Evolutionary conservation across 2,888 invertebrate species (phyloP), one percentile per base, ranked within the genome.

Genomic region (Pyrrhosoma nymphula): DNA sequence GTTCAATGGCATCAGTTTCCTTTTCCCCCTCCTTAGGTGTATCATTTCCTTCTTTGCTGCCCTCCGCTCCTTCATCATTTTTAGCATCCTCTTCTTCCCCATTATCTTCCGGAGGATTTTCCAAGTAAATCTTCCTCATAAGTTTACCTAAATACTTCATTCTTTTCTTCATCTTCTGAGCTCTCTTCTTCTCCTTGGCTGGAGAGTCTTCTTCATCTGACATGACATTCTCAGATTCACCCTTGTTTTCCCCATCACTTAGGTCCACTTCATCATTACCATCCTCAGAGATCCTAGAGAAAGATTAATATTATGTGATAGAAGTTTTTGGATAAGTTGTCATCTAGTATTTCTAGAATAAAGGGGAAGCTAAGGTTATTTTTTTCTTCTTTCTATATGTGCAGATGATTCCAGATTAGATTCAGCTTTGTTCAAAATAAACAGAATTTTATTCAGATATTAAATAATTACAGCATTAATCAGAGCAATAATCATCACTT

Each of bases 281-380:
- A 95, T 96, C 96, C 95, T 96, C 96, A 0, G 97, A 97, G 60
- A 97, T 96, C 95, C 96, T 96, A 95, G 97, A 97, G 95, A 96
- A 96, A 96, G 96, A 97, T 47, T 8, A 20, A 95, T 47, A 97
- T 95, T 95, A 47, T 47, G 2, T 47, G 47, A 47, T 96, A n/a
- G 6, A 20, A 18, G 1, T 60, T 10, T 14, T 18, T 14, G 16
- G 60, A 20, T 8, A 60, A 60, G 60, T 47, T 18, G 60, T 60
- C 20, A 60, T 60, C 20, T 60, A 60, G 20, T 2, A 10, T 60
- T 60, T 14, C 6, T 12, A 60, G 16, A 60, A 60, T 18, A 60
- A 60, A 60, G 60, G 2, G 1, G 12, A 20, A 18, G 6, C 16
- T 60, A 18, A 12, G n/a, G n/a, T n/a, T n/a, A 4, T 47, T 47